Evolutionary conservation across 2,888 invertebrate genomes (phyloP).

Genomic region (Caenorhabditis drosophilae): DNA sequence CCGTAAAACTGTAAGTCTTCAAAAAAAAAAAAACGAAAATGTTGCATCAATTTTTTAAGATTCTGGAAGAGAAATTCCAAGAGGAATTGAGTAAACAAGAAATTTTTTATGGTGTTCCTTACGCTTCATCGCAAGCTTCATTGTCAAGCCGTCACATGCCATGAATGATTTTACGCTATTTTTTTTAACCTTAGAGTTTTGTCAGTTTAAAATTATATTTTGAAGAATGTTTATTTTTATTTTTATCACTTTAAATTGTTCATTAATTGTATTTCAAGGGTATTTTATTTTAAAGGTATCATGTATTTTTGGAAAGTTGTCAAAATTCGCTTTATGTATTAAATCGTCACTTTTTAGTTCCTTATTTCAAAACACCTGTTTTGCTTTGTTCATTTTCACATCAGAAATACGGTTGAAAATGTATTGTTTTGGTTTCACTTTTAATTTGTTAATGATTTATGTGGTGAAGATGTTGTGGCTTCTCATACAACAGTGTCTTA

Average conservation of each 20-base stretch:
- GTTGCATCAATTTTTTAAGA: conserved; percentile 34
- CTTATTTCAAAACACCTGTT: too few species aligned
- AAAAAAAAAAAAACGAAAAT: not conserved
- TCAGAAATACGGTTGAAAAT: too few species aligned
- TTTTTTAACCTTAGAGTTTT: too few species aligned
- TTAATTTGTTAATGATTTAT: too few species aligned
- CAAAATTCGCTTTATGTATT: too few species aligned
- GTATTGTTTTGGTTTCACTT: too few species aligned
- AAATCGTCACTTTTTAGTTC: too few species aligned
- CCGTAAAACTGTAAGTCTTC: conserved; percentile 55
- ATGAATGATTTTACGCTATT: conserved; percentile 3
- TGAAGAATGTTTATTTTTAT: not conserved
- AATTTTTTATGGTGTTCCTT: conserved; percentile 57
- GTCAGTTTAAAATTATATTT: not conserved
- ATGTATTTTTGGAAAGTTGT: too few species aligned
- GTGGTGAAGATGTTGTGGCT: too few species aligned
- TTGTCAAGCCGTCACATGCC: conserved; percentile 36
- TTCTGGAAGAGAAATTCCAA: conserved; percentile 59
- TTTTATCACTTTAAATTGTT: not conserved
- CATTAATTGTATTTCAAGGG: not conserved
- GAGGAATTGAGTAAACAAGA: conserved; percentile 62
- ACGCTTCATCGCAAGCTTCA: conserved; percentile 20
- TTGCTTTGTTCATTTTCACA: too few species aligned
- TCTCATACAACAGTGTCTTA: too few species aligned
- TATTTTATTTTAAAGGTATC: too few species aligned